These are phyloP conservation scores for Macroteleia sp. DNA, from an alignment of 2,888 invertebrate species.

Conservation along the genomic window DNA sequence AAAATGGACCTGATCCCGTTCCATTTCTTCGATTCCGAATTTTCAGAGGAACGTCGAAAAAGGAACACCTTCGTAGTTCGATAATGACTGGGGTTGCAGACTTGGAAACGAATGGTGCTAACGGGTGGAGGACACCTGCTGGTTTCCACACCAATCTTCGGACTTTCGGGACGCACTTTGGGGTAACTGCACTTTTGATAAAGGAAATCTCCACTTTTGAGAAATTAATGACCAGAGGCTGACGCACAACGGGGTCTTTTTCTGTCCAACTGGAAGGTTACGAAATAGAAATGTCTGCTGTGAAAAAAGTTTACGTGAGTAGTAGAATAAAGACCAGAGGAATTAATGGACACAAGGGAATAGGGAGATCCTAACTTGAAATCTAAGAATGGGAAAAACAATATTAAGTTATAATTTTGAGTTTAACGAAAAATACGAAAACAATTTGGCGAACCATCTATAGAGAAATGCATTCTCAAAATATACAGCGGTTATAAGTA, in stretches of 20 bases:
- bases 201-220: slow-evolving; percentile 52
- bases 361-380: no score
- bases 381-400: no score
- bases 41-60: slow-evolving; percentile 10
- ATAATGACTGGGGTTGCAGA: slow-evolving; percentile 37
- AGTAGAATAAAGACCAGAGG: no score
- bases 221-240: slow-evolving; percentile 53
- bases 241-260: slow-evolving; percentile 18
- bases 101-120: slow-evolving; percentile 50
- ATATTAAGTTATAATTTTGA: no score
- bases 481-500: no score
- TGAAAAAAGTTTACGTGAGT: no score
- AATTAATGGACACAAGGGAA: background rate
- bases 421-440: no score
- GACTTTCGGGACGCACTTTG: slow-evolving; percentile 43
- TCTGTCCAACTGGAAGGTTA: slow-evolving; percentile 4
- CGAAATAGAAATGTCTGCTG: slow-evolving; percentile 13
- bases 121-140: slow-evolving; percentile 54
- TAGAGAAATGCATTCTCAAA: no score
- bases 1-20: background rate
- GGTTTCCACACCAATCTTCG: slow-evolving; percentile 64
- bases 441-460: no score
- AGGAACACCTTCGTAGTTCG: slow-evolving; percentile 18
- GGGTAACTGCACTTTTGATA: slow-evolving; percentile 57
- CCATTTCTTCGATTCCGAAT: slow-evolving; percentile 16